Conservation (phyloP, 2,797 vertebrate species). For the Rhinella marina region DNA sequence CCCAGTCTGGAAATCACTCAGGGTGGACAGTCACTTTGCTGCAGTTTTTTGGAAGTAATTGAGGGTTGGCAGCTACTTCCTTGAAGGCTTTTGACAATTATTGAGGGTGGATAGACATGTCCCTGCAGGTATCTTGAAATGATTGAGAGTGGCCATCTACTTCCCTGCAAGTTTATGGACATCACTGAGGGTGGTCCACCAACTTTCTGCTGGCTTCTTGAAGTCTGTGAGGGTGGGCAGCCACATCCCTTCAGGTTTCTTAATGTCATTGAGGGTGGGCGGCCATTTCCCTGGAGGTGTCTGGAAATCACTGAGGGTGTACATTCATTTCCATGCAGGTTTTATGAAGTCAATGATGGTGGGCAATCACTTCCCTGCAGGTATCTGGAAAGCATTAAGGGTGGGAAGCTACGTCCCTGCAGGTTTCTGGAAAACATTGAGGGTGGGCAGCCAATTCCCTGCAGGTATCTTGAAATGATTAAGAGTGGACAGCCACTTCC, state of each 20-base stretch:
- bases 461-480: neutral
- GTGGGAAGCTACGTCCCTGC: too few species aligned
- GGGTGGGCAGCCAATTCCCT: neutral
- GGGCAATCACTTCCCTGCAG: neutral
- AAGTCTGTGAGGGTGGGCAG: neutral
- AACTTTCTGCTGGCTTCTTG: neutral
- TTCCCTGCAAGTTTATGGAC: neutral
- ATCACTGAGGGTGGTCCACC: neutral
- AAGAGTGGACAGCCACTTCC: neutral
- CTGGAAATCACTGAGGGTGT: too few species aligned
- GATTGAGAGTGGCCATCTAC: neutral
- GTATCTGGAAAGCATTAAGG: neutral
- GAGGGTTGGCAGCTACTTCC: neutral
- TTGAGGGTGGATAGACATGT: too few species aligned
- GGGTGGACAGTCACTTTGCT: neutral
- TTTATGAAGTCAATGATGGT: too few species aligned
- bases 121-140: neutral
- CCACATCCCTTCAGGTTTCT: neutral
- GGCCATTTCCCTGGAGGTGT: neutral
- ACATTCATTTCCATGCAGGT: too few species aligned
- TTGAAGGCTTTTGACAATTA: neutral
- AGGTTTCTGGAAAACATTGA: too few species aligned
- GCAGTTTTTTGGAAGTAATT: neutral
- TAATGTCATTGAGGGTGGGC: neutral
- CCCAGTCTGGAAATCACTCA: neutral